Conservation (phyloP, 2,888 invertebrate species). For the Tanypteryx hageni region DNA sequence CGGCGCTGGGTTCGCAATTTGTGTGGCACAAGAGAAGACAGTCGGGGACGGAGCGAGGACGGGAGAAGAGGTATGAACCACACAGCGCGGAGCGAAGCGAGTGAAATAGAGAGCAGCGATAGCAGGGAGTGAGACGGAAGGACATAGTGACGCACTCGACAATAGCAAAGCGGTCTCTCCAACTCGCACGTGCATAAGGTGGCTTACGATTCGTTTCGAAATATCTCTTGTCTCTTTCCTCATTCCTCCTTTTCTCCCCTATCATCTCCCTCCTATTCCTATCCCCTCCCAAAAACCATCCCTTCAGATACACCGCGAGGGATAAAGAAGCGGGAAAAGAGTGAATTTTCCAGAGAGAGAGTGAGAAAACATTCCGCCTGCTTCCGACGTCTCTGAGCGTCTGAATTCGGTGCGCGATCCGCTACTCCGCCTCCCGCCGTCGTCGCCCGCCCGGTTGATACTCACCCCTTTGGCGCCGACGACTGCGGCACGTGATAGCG, state of each 20-base stretch:
- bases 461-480: slow-evolving; percentile 50
- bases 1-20: slow-evolving; percentile 25
- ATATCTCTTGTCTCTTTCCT: not conserved
- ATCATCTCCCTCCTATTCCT: not conserved
- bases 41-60: slow-evolving; percentile 54
- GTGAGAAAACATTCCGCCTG: not conserved
- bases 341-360: not conserved
- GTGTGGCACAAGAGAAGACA: slow-evolving; percentile 14
- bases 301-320: no score
- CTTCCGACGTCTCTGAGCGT: not conserved
- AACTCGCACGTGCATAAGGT: not conserved
- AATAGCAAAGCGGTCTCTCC: not conserved
- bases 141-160: not conserved
- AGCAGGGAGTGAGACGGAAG: not conserved
- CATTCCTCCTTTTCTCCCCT: not conserved
- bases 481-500: slow-evolving; percentile 61
- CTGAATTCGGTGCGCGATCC: not conserved
- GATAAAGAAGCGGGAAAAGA: no score
- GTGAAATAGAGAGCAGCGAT: not conserved
- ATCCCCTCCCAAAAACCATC: no score
- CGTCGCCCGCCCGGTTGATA: not conserved
- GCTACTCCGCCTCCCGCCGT: slow-evolving; percentile 12
- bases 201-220: not conserved
- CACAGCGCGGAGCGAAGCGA: not conserved
- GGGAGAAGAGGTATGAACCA: not conserved